Percentiles rank a stretch among this genome's conserved stretches.
Evolutionary conservation across 2,113 vertebrate species (phyloP).

Genomic region (Collichthys lucidus): DNA sequence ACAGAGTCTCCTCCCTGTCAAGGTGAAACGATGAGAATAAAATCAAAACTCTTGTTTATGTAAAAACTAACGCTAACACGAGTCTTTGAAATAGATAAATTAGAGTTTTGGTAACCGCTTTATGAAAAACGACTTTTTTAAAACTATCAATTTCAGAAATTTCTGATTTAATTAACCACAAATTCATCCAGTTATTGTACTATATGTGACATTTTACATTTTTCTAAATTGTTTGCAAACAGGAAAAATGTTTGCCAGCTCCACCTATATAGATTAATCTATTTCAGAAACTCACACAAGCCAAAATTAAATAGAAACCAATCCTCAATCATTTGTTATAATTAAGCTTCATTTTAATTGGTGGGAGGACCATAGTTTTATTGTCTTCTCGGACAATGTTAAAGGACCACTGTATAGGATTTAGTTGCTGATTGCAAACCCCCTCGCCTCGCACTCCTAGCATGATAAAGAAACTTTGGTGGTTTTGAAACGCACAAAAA

Average conservation of each 20-base stretch:
- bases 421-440: no score
- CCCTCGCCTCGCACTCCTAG: no score
- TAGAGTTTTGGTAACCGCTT: neutral
- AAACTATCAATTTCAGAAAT: neutral
- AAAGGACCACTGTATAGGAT: no score
- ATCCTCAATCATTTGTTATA: neutral
- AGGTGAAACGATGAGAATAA: conserved; percentile 33
- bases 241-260: neutral
- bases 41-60: neutral
- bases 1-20: conserved; percentile 4
- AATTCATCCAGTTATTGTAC: neutral
- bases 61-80: neutral
- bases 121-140: neutral
- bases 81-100: neutral
- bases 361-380: no score
- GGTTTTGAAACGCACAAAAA: no score
- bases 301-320: neutral
- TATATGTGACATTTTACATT: neutral
- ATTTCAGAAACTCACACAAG: neutral
- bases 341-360: neutral
- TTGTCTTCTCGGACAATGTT: no score
- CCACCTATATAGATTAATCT: neutral
- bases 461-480: no score
- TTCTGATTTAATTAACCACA: neutral
- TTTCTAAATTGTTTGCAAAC: neutral